Base-by-base conservation (phyloP, 2,797 vertebrate genomes). In the Lerista edwardsae region DNA sequence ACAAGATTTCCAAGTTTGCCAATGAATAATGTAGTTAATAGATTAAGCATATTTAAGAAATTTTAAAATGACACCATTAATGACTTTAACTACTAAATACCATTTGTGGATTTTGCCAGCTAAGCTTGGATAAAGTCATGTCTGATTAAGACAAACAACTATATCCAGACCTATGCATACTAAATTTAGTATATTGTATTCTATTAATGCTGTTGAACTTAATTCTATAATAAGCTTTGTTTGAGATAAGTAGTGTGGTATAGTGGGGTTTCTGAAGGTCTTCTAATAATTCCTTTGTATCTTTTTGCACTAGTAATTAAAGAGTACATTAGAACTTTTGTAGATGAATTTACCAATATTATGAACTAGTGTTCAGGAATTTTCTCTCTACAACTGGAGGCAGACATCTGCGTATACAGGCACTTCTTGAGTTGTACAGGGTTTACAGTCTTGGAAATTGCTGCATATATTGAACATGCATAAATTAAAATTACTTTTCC, bases 81-180 rank as follows among this genome's bases (percentile, higher is more conserved):
- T 59, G 71, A 82, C 65, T 36, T 89, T 92, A 89, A 83, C 77
- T 39, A 84, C 75, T 85, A 92, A 93, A 88, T 93, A 84, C 89
- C 84, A 71, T 85, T 87, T 82, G 44, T 86, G 82, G 91, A 90
- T 94, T 93, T 92, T 61, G 77, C 64, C 82, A 90, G 89, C 81
- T 91, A 84, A 94, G 87, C 90, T 90, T 88, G 88, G 91, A 92
- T 94, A 62, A 94, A 93, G 94, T 93, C 93, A 92, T 64, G 77
- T 84, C 91, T 85, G 81, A 90, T 95, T 93, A 94, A 92, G 91
- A 86, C 85, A 84, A 88, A 72, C 86, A 91, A 87, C 74, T 88
- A 78, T 86, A 87, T 90, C 81, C 87, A 76, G 41, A 87, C 83
- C 83, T 91, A 75, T 89, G 25, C 82, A 80, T 83, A 80, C 93